These are phyloP conservation scores for Drosophila ficusphila DNA, from an alignment of 1,140 invertebrate genomes.

Conservation along the genomic window DNA sequence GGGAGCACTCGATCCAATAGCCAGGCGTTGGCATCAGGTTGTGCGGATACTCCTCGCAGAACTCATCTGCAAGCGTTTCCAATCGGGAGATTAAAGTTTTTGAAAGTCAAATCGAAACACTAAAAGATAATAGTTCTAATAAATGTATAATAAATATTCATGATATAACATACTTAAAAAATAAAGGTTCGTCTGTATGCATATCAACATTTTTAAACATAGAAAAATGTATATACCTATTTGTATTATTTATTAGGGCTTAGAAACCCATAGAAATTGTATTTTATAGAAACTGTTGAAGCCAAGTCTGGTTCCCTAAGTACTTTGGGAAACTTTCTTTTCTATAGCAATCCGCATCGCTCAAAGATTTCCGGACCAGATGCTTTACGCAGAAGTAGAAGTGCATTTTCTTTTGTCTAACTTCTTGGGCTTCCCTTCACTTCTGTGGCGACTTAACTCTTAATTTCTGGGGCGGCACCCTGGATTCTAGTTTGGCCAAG, in stretches of 20 bases:
- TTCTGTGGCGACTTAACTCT: background rate
- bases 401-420: background rate
- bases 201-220: no score
- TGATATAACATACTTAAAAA: no score
- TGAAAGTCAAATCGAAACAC: no score
- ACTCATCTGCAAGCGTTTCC: slow-evolving; percentile 89
- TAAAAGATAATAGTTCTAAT: no score
- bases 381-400: background rate
- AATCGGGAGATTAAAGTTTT: background rate
- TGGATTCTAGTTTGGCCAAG: slow-evolving; percentile 4
- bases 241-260: no score
- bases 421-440: background rate
- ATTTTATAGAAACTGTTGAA: no score
- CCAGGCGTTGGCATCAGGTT: slow-evolving; percentile 95
- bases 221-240: no score
- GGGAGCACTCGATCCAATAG: slow-evolving; percentile 97
- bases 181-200: no score
- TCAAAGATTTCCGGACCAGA: background rate
- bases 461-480: background rate
- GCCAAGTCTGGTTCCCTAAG: no score
- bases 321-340: no score
- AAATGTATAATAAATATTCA: no score
- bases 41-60: slow-evolving; percentile 96
- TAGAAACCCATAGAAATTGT: no score
- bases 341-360: background rate